Base-by-base conservation (phyloP, 2,888 invertebrate genomes). In the Dryobotodes eremita region DNA sequence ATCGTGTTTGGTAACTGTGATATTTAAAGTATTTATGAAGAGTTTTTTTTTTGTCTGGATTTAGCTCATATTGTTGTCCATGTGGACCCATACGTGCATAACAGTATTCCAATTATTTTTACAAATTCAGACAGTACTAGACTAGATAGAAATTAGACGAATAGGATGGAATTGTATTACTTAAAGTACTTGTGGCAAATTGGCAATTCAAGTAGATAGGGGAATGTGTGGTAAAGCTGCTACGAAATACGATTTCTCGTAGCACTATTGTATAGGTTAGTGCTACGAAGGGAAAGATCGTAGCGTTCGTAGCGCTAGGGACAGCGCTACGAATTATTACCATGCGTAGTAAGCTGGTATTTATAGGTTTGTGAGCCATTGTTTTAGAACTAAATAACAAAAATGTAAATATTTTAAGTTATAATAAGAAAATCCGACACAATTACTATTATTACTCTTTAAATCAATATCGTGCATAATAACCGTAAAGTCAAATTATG, bases 281-380 rank as follows among this genome's bases (percentile, higher is more conserved):
- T 82, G 65, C 50, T 79, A 81, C 79, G 57, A 55, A 65, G 8
- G 1, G 13, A 80, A 26, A 48, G 5, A 11, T 57, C 64, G 74
- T 46, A 74, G 71, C 71, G 6, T 50, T 72, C 72, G 50, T 62
- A 80, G 64, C 23, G 75, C 82, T 65, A 82, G 57, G 57, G 11
- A 31, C 15, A 82, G 26, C 23, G 64, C 81, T 57, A 64, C 50
- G 26, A 15, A 31, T 31, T 17, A 48, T 5, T 23, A 78, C 26
- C 26, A 26, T 55, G 23, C 11, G 36, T 17, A 57, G n/a, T 36
- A 10, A 36, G 31, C 5, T 13, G 36, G 1, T n/a, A n/a, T 75
- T 20, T 70, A 17, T 46, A 17, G 11, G 7, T 31, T 10, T 36
- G 26, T 20, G 26, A 6, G 26, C 11, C 17, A 71, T 20, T 8